Evolutionary conservation across 2,888 invertebrate species (phyloP).

Genomic region (Melangyna quadrimaculata): DNA sequence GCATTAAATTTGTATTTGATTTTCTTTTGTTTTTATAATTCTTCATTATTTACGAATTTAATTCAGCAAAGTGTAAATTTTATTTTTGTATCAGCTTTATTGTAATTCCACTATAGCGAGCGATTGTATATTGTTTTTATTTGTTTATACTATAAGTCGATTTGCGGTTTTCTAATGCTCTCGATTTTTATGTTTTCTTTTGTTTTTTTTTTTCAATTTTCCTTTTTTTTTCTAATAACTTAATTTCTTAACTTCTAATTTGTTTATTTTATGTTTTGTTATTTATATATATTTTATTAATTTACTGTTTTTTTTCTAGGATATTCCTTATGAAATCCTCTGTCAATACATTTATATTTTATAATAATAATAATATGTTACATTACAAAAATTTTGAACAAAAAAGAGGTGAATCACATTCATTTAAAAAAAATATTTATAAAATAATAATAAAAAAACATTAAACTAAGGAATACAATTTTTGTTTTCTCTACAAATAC

Average conservation of each 20-base stretch:
- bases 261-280: conserved; percentile 25
- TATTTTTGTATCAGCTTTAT: conserved; percentile 25
- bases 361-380: conserved; percentile 36
- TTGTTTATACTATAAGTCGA: conserved; percentile 49
- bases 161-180: conserved; percentile 54
- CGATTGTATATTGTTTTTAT: conserved; percentile 17
- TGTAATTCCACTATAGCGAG: conserved; percentile 60
- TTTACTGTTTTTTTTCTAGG: conserved; percentile 41
- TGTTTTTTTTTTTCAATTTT: neutral
- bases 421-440: conserved; percentile 44
- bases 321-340: conserved; percentile 52
- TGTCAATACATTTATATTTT: conserved; percentile 42
- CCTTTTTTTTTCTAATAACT: conserved; percentile 59
- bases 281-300: conserved; percentile 49
- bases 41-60: conserved; percentile 22
- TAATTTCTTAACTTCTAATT: conserved; percentile 57
- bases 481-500: neutral
- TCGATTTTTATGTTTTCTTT: neutral
- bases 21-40: neutral
- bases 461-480: conserved; percentile 28
- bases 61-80: conserved; percentile 52
- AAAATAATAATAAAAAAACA: conserved; percentile 34
- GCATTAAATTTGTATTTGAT: neutral
- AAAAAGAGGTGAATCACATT: conserved; percentile 67
- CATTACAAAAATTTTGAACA: conserved; percentile 58